phyloP scores from a whole-genome alignment of 2,113 vertebrate genomes.

The Terrapene triunguis region DNA sequence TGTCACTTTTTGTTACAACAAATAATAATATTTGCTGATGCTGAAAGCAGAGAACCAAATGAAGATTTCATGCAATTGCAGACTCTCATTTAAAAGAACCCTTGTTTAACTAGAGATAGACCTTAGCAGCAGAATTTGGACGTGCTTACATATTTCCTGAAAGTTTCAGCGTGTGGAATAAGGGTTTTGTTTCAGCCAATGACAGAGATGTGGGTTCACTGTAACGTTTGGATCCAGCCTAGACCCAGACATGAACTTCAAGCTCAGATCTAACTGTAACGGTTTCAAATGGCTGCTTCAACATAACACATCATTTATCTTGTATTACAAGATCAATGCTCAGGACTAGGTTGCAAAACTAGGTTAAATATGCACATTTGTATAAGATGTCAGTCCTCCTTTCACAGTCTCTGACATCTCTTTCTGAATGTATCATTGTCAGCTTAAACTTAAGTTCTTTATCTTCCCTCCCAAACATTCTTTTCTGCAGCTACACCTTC shows the following conservation, averaged over 20 bases:
- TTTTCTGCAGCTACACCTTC: not conserved
- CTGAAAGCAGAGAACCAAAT: not conserved
- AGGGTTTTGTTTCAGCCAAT: not conserved
- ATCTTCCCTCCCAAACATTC: not conserved
- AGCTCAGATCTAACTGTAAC: not conserved
- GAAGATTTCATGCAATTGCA: not conserved
- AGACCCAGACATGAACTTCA: not conserved
- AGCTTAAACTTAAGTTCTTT: not conserved
- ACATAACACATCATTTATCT: not conserved
- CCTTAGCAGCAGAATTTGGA: not conserved
- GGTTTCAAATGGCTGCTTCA: not conserved
- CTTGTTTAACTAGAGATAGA: not conserved
- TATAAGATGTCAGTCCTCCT: not conserved
- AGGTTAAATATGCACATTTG: not conserved
- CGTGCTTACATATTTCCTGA: not conserved
- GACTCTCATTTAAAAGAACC: not conserved
- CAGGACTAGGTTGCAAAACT: not conserved
- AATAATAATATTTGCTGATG: not conserved
- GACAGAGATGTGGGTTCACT: not conserved
- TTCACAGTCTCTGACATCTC: not conserved
- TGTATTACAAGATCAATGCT: not conserved
- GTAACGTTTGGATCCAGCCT: not conserved
- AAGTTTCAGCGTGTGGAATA: not conserved
- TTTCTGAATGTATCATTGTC: not conserved
- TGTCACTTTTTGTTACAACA: not conserved